Conservation (phyloP, 2,113 vertebrate genomes). For the Prunella fulvescens region DNA sequence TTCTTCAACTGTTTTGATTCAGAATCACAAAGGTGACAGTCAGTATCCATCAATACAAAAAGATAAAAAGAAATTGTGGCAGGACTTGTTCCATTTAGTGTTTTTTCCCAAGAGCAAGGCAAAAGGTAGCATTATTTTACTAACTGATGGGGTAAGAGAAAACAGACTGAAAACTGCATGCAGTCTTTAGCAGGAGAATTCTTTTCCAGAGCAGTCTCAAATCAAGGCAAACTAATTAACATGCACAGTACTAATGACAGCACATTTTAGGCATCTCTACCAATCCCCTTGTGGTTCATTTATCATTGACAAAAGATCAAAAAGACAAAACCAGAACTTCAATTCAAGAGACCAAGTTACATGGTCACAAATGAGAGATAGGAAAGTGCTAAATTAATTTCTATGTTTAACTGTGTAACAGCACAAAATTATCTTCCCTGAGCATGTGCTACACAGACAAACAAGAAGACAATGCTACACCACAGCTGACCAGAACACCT, state of each 20-base stretch:
- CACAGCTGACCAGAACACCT: neutral
- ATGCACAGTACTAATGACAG: neutral
- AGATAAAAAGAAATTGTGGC: neutral
- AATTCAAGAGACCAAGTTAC: neutral
- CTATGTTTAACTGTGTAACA: neutral
- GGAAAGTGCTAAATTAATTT: neutral
- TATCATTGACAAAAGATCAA: neutral
- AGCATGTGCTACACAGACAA: neutral
- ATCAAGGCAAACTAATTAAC: neutral
- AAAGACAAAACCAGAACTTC: neutral
- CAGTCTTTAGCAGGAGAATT: neutral
- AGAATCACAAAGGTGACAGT: neutral
- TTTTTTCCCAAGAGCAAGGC: neutral
- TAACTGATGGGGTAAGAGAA: neutral
- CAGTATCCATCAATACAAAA: neutral
- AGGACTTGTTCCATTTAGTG: neutral
- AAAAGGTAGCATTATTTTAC: neutral
- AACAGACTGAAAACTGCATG: neutral
- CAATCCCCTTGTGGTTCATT: rapidly evolving
- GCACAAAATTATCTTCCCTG: neutral
- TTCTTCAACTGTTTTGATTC: neutral
- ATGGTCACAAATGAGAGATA: neutral
- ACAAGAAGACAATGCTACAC: neutral
- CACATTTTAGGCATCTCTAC: neutral
- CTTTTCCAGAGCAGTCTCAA: neutral